These are phyloP conservation scores for Hoplodrina ambigua DNA, from an alignment of 2,888 invertebrate genomes.

Conservation along the genomic window DNA sequence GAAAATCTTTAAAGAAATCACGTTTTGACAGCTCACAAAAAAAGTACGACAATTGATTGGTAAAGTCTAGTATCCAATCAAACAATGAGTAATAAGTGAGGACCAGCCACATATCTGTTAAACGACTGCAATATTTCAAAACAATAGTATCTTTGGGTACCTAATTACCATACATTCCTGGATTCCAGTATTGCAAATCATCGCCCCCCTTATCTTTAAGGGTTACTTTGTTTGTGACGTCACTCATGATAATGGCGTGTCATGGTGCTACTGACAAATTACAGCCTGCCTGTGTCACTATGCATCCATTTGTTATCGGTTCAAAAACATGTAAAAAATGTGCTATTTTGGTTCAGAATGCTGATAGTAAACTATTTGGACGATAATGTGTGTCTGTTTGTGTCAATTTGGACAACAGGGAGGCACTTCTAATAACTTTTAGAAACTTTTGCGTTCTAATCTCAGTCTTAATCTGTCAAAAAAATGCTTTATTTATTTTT, in stretches of 20 bases:
- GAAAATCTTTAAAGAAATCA: no score
- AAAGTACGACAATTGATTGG: no score
- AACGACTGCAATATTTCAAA: constrained; percentile 39
- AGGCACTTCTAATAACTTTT: no score
- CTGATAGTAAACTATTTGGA: background rate
- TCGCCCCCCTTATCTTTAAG: constrained; percentile 57
- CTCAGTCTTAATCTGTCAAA: no score
- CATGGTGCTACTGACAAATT: constrained; percentile 46
- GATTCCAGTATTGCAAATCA: constrained; percentile 73
- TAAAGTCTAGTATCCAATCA: no score
- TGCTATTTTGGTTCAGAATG: constrained; percentile 27
- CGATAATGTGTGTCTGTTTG: background rate
- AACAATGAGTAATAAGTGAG: no score
- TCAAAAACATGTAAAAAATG: constrained; percentile 40
- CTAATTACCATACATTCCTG: constrained; percentile 65
- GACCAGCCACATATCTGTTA: constrained; percentile 22
- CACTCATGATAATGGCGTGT: constrained; percentile 32
- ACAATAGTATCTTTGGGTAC: constrained; percentile 44
- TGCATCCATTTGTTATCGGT: constrained; percentile 4
- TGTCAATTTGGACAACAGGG: no score
- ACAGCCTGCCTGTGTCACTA: constrained; percentile 18
- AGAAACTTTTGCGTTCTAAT: no score
- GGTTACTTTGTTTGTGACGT: constrained; percentile 34
- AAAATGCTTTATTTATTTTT: no score
- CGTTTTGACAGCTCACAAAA: no score